These are phyloP conservation scores for Myotis myotis DNA, from an alignment of 2,797 vertebrate species.

Conservation along the genomic window DNA sequence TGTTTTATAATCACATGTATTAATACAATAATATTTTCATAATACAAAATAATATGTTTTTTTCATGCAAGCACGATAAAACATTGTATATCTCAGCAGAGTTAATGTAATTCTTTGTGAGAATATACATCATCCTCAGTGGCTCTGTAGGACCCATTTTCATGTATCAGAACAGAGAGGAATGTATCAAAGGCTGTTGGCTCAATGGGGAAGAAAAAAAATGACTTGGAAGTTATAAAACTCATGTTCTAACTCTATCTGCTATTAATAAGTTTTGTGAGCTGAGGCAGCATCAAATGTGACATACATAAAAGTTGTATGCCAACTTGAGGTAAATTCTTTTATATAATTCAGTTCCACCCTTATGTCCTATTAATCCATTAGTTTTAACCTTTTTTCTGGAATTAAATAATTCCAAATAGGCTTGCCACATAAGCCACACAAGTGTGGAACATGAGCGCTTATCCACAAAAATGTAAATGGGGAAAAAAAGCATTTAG, in stretches of 20 bases:
- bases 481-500: not conserved
- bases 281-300: not conserved
- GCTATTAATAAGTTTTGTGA: not conserved
- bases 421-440: not conserved
- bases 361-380: not conserved
- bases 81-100: not conserved
- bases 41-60: not conserved
- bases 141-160: not conserved
- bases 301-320: not conserved
- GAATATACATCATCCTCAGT: not conserved
- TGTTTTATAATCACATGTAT: not conserved
- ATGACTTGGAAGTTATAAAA: not conserved
- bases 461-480: not conserved
- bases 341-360: not conserved
- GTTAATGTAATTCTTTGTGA: not conserved
- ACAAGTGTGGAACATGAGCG: not conserved
- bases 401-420: not conserved
- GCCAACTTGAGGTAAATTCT: not conserved
- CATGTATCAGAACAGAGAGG: not conserved
- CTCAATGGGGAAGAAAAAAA: not conserved
- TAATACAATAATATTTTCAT: not conserved
- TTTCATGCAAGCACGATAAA: not conserved
- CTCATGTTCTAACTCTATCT: not conserved
- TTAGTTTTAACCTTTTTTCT: not conserved
- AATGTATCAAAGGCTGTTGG: not conserved